Evolutionary conservation across 2,113 vertebrate species (phyloP).

Genomic region (Porphyrio hochstetteri): DNA sequence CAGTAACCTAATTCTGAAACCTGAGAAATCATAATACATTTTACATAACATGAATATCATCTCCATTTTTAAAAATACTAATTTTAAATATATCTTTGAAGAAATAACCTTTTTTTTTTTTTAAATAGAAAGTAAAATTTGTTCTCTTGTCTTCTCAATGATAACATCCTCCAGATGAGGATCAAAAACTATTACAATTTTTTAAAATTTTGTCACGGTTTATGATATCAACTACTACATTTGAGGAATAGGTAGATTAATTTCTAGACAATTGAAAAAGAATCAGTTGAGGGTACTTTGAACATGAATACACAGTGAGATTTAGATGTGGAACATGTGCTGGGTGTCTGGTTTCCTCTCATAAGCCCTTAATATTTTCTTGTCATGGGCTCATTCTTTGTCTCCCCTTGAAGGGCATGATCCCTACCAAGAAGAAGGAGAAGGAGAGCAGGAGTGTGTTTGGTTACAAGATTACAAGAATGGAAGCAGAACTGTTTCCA

Average conservation of each 20-base stretch:
- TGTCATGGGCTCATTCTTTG: background rate
- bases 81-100: background rate
- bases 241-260: background rate
- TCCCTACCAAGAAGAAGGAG: background rate
- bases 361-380: background rate
- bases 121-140: background rate
- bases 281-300: background rate
- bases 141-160: background rate
- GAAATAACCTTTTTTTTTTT: background rate
- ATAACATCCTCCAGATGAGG: background rate
- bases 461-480: background rate
- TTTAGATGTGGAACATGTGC: background rate
- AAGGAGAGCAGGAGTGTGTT: background rate
- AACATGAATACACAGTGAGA: background rate
- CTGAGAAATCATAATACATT: background rate
- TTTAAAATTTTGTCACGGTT: background rate
- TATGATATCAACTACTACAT: background rate
- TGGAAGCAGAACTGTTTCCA: background rate
- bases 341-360: background rate
- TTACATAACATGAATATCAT: background rate
- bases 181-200: background rate
- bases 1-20: background rate
- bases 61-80: background rate
- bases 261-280: background rate
- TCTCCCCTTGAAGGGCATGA: background rate